Conservation (phyloP, 2,797 vertebrate species). For the Holocentrus rufus region DNA sequence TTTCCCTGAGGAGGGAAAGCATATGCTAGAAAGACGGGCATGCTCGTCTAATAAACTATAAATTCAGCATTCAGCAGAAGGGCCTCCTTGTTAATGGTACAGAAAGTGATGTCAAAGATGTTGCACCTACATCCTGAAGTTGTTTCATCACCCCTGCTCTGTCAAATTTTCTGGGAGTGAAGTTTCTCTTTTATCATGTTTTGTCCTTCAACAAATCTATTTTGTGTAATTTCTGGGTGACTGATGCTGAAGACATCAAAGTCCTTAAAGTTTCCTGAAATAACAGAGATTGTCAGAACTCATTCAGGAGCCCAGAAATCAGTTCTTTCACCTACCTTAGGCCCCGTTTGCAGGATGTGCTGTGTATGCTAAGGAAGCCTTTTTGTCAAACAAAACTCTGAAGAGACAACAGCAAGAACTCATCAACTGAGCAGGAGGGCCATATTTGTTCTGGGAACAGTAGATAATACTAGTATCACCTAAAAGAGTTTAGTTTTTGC, state of each 20-base stretch:
- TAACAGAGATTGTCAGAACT: neutral
- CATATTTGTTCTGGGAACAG: too few relatives aligned
- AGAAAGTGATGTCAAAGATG: slow-evolving; percentile 47
- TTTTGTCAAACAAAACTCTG: too few relatives aligned
- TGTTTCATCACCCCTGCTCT: slow-evolving; percentile 54
- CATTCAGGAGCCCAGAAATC: neutral
- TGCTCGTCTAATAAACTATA: slow-evolving; percentile 50
- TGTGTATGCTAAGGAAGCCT: too few relatives aligned
- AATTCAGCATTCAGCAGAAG: slow-evolving; percentile 47
- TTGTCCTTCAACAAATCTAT: slow-evolving; percentile 18
- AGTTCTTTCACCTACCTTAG: too few relatives aligned
- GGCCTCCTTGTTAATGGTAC: slow-evolving; percentile 40
- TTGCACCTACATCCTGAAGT: slow-evolving; percentile 47
- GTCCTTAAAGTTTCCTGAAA: neutral
- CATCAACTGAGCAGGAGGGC: too few relatives aligned
- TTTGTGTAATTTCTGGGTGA: neutral
- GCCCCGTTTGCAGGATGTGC: too few relatives aligned
- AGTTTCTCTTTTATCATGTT: slow-evolving; percentile 17
- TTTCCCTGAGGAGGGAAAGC: slow-evolving; percentile 47
- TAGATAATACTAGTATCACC: too few relatives aligned
- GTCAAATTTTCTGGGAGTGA: slow-evolving; percentile 8
- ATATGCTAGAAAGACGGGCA: slow-evolving; percentile 39
- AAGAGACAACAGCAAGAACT: too few relatives aligned
- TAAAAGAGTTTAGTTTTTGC: too few relatives aligned
- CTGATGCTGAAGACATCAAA: neutral